Evolutionary conservation across 2,797 vertebrate species (phyloP).

Genomic region (Ctenopoma multispine): DNA sequence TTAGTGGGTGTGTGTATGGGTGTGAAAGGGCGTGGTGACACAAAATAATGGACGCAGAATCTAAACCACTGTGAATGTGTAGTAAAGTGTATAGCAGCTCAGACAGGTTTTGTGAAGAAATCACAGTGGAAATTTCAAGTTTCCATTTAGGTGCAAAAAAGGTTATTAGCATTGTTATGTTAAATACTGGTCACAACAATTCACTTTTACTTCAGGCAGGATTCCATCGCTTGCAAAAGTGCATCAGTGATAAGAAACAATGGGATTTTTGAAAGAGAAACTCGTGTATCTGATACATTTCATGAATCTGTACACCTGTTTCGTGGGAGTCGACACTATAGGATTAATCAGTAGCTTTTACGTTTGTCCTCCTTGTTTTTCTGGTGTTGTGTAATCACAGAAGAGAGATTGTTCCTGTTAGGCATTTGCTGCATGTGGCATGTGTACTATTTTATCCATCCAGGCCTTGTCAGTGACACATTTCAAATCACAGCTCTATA

Average conservation of each 20-base stretch:
- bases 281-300: not conserved
- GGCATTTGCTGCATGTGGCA: too few species aligned
- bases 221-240: not conserved
- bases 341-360: not conserved
- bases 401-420: too few species aligned
- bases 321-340: not conserved
- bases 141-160: not conserved
- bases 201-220: too few species aligned
- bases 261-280: too few species aligned
- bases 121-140: not conserved
- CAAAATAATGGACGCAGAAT: not conserved
- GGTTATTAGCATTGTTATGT: not conserved
- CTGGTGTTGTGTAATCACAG: too few species aligned
- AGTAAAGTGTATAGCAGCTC: not conserved
- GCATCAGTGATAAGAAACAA: too few species aligned
- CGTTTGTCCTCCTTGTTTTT: too few species aligned
- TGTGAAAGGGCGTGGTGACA: slow-evolving; percentile 18
- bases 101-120: not conserved
- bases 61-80: not conserved
- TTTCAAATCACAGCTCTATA: not conserved
- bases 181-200: not conserved
- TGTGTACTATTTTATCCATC: too few species aligned
- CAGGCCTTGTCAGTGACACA: not conserved
- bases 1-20: slow-evolving; percentile 9
- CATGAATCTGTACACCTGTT: too few species aligned